Percentiles rank a stretch among this genome's conserved stretches.
These are phyloP conservation scores for Laspeyria flexula DNA, from an alignment of 2,888 invertebrate species.

Conservation along the genomic window DNA sequence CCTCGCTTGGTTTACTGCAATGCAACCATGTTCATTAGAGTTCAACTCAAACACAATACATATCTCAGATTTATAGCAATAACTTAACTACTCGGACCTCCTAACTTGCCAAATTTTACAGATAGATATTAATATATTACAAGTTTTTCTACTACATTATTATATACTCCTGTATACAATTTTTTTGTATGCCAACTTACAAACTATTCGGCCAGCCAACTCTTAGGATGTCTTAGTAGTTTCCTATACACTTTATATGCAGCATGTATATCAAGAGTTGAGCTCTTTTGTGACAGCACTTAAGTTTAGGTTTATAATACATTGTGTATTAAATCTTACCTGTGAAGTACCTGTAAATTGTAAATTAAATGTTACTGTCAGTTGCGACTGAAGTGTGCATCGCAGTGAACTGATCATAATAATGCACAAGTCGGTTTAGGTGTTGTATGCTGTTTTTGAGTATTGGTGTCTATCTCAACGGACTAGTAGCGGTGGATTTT, in stretches of 20 bases:
- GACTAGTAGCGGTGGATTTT: constrained; percentile 67
- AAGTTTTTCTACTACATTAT: not conserved
- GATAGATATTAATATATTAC: constrained; percentile 8
- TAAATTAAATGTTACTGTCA: constrained; percentile 77
- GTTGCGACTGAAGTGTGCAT: constrained; percentile 70
- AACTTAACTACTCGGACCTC: constrained; percentile 35
- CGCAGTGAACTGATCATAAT: constrained; percentile 78
- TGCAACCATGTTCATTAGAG: constrained; percentile 79
- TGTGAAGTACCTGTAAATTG: constrained; percentile 85
- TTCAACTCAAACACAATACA: constrained; percentile 72
- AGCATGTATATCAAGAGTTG: constrained; percentile 72
- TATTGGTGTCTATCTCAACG: constrained; percentile 75
- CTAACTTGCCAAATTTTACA: constrained; percentile 44
- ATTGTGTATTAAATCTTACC: constrained; percentile 79
- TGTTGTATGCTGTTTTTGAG: constrained; percentile 79
- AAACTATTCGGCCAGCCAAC: constrained; percentile 28
- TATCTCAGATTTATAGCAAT: constrained; percentile 57
- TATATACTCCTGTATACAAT: not conserved
- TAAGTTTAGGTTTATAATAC: constrained; percentile 79
- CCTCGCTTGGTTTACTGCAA: constrained; percentile 82
- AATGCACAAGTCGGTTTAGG: constrained; percentile 59
- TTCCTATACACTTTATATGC: constrained; percentile 43
- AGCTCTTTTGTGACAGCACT: constrained; percentile 78
- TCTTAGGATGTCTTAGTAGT: constrained; percentile 45
- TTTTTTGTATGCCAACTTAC: constrained; percentile 18